Evolutionary conservation across 2,113 vertebrate genomes (phyloP), one percentile per base, ranked within the genome.

Genomic region (Rhizomys pruinosus): DNA sequence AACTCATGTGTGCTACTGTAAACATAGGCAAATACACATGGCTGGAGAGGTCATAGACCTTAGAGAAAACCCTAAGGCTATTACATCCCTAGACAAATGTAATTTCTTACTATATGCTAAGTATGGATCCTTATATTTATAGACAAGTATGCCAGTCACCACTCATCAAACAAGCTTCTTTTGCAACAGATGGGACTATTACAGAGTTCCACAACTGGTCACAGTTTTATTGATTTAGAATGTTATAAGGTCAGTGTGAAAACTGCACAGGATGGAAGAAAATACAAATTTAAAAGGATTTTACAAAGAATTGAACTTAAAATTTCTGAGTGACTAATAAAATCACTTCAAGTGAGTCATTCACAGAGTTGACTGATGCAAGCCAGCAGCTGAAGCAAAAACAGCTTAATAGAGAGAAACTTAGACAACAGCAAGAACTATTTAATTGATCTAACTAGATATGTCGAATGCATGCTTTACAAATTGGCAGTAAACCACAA

Each of bases 321-420:
- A 92, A 79, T 89, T 89, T 78, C 90, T 37, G 93, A 89, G 12
- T 13, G 71, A 71, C 76, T 84, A 63, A 82, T 82, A n/a, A 91
- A 79, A 87, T 93, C 89, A 89, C 85, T 94, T 93, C 55, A 25
- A 57, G 71, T 52, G 39, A 87, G 34, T 74, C 52, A 63, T 63
- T 94, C n/a, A 84, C 29, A 84, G 6, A 88, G 71, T 92, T 97
- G 84, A 79, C 89, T 73, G 82, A 90, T 25, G 88, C 68, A 82
- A 55, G 63, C 29, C 37, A 12, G 10, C 79, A 34, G 5, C 27
- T 89, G 64, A 93, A 16, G 63, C 42, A 80, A 92, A 69, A 1
- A 72, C 4, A 73, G 34, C 88, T 84, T 92, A 37, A 89, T 84
- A 61, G 2, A 77, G 86, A 64, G 32, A 85, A 57, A 44, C 27